Evolutionary conservation across 2,888 invertebrate species (phyloP), one percentile per base, ranked within the genome.

Genomic region (Leptopilina drosophilae): DNA sequence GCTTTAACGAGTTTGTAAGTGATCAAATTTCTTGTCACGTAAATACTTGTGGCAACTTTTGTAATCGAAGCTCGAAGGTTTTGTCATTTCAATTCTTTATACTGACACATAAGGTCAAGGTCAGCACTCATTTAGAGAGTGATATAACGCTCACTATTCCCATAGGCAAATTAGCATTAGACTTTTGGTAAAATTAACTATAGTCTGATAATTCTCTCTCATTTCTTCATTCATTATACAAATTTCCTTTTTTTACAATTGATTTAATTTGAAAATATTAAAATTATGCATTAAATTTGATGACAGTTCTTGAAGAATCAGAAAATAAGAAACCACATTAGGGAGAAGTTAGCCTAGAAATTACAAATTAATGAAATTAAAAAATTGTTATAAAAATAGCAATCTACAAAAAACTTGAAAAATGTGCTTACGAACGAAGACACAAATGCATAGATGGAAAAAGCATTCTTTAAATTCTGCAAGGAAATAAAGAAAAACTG

Each of bases 81-180:
- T 78, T 75, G 75, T n/a, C 62, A 26, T 53, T 64, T 84, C 84
- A 79, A 76, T 78, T 80, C 81, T 59, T 84, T 81, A 82, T 83
- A 77, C 76, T 67, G 82, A 78, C 81, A 82, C 87, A 87, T 87
- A 87, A 88, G 81, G 86, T 85, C 89, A 87, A 86, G 87, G 87
- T 85, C 80, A 77, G 62, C 79, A 77, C 65, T 76, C 66, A 76
- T 79, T 76, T 73, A 20, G 79, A 64, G 80, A 64, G 46, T 56
- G 33, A 88, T 86, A 88, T 88, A 87, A 82, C 82, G 86, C 88
- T 82, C 56, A 8, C 5, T 49, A 69, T 14, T 49, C 0, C 20
- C 14, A 26, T 14, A 69, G 49, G 20, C 12, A 14, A 40, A 40
- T 40, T 12, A 14, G 33, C 42, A 3, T 42, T 42, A 42, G 12